A percentile compares a stretch with the other conserved stretches of the same genome.
phyloP scores from a whole-genome alignment of 2,113 vertebrate genomes.

The Mormoops blainvillei region DNA sequence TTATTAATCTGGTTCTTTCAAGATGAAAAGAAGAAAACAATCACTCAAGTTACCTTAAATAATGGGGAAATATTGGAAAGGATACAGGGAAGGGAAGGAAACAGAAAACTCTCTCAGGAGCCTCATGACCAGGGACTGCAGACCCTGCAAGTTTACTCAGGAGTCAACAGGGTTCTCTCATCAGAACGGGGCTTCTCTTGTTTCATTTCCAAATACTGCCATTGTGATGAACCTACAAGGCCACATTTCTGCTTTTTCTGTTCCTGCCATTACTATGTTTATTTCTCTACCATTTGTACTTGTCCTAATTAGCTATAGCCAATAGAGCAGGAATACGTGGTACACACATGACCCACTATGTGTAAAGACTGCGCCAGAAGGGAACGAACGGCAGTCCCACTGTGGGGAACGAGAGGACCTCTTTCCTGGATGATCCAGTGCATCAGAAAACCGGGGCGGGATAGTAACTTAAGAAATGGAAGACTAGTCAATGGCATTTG shows the following conservation, averaged over 20 bases:
- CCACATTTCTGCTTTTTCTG: neutral
- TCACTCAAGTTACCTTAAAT: neutral
- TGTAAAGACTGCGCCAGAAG: neutral
- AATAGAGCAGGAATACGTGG: neutral
- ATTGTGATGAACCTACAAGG: neutral
- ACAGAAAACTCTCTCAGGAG: neutral
- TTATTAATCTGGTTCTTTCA: neutral
- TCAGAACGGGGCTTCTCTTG: fast-evolving
- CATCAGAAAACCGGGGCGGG: neutral
- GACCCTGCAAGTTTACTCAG: neutral
- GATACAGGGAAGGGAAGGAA: neutral
- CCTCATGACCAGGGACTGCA: neutral
- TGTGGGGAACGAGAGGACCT: neutral
- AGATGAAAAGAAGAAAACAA: neutral
- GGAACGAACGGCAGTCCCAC: neutral
- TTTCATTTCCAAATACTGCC: neutral
- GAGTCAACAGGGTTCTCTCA: neutral
- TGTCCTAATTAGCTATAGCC: neutral
- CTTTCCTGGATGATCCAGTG: neutral
- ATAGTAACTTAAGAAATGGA: neutral
- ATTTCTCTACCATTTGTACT: neutral
- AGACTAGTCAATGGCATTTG: neutral
- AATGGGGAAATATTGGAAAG: neutral
- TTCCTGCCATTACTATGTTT: neutral
- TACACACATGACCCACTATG: neutral